Evolutionary conservation across 2,888 invertebrate genomes (phyloP), one percentile per base, ranked within the genome.

Genomic region (Drosophila histrio): DNA sequence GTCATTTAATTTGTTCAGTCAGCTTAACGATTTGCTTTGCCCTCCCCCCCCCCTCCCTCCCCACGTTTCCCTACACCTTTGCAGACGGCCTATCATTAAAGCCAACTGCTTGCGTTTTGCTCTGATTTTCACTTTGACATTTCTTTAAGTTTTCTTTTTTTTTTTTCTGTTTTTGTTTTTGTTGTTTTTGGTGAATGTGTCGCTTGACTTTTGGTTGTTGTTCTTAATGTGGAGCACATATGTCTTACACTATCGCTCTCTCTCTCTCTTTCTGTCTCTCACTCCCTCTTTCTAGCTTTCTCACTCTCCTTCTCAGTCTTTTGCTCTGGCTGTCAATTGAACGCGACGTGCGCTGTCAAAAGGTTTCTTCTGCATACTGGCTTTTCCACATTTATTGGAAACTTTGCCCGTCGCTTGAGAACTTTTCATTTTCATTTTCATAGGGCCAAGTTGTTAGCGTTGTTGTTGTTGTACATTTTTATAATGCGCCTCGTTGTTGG

Each of bases 351-450:
- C 77, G 39, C 64, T 76, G 78, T 76, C 76, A 77, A 85, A 71
- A 75, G 67, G 62, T 70, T 60, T 39, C 13, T n/a, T 26, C 24
- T 34, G 13, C 21, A 30, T 54, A 28, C 13, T 44, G 44, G 30
- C 26, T 58, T 43, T 38, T 56, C 24, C 60, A 53, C 58, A 60
- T 70, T 65, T 74, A 73, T 73, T 66, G 50, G 54, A 47, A 60
- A 58, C 47, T 67, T 63, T 66, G 53, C 28, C 26, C 49, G 65
- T 60, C 50, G 80, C 79, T 73, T 80, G 86, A 82, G 83, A 83
- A 80, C 73, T 86, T 83, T 83, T 86, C 79, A 75, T 75, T 81
- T 81, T 72, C 82, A 81, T 80, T 79, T 72, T 76, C 61, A 59
- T 70, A 60, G 66, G 49, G 44, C 30, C 13, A 52, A 46, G 54